These are phyloP conservation scores for Lucilia sericata DNA, from an alignment of 1,140 invertebrate species.

Conservation along the genomic window DNA sequence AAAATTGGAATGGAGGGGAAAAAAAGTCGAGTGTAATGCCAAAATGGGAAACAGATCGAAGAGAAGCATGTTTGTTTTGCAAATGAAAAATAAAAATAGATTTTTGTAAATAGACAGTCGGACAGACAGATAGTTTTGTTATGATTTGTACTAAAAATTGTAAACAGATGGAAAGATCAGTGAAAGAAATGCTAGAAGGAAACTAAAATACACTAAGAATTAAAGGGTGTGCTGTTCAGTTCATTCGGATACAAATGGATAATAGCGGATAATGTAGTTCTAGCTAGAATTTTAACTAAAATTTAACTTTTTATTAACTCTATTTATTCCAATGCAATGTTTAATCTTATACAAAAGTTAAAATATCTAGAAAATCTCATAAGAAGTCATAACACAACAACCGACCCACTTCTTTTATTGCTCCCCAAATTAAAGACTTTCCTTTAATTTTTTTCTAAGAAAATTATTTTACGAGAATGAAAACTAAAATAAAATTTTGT, in stretches of 20 bases:
- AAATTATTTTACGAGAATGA: not conserved
- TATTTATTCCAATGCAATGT: too few species aligned
- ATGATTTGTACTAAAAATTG: conserved; percentile 32
- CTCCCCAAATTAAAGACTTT: not conserved
- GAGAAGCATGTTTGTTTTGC: not conserved
- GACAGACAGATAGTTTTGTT: not conserved
- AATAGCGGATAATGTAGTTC: too few species aligned
- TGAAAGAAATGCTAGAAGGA: too few species aligned
- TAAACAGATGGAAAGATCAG: conserved; percentile 33
- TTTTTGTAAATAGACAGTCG: not conserved
- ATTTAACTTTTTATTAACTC: too few species aligned
- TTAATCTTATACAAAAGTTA: too few species aligned
- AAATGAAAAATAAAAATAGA: conserved; percentile 14
- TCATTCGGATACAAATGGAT: too few species aligned
- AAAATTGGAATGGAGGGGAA: too few species aligned
- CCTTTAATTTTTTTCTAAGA: not conserved
- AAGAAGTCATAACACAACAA: not conserved
- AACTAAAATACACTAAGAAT: too few species aligned
- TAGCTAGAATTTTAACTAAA: too few species aligned
- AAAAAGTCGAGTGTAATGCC: not conserved
- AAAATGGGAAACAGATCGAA: not conserved
- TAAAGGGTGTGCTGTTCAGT: too few species aligned
- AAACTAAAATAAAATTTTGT: not conserved
- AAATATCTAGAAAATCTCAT: too few species aligned
- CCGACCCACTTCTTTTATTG: not conserved